These are phyloP conservation scores for Prionailurus bengalensis DNA, from an alignment of 2,113 vertebrate species.

Conservation along the genomic window DNA sequence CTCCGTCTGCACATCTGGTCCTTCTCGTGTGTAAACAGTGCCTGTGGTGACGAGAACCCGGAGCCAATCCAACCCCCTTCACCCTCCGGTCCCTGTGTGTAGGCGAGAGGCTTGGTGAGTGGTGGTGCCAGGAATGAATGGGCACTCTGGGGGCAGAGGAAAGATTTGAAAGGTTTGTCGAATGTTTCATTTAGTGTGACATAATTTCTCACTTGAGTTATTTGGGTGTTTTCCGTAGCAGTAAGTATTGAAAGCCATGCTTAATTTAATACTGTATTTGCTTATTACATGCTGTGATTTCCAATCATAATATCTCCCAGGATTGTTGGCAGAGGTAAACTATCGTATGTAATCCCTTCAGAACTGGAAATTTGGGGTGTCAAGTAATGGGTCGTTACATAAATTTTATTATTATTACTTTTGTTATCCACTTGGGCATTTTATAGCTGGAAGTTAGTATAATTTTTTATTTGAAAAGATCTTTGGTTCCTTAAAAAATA, in stretches of 20 bases:
- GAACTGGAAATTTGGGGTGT: background rate
- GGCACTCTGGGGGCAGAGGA: background rate
- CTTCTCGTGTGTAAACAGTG: background rate
- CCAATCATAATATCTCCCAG: background rate
- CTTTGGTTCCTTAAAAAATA: background rate
- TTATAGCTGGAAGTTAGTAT: background rate
- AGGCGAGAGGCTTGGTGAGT: accelerated
- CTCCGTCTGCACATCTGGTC: background rate
- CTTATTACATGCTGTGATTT: background rate
- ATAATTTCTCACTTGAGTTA: slow-evolving; percentile 19
- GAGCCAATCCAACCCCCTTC: accelerated
- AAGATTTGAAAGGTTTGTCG: background rate
- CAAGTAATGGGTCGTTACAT: background rate
- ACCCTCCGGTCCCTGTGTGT: accelerated
- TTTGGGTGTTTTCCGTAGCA: background rate
- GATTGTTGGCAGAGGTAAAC: background rate
- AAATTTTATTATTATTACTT: background rate
- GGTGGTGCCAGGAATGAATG: background rate
- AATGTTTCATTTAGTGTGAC: slow-evolving; percentile 22
- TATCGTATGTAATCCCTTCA: background rate
- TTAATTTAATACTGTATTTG: background rate
- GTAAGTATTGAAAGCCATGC: background rate
- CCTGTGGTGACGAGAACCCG: background rate
- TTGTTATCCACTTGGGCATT: background rate
- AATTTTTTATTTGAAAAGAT: background rate